Conservation (phyloP, 2,888 invertebrate genomes). For the Hydropsyche betteni region DNA sequence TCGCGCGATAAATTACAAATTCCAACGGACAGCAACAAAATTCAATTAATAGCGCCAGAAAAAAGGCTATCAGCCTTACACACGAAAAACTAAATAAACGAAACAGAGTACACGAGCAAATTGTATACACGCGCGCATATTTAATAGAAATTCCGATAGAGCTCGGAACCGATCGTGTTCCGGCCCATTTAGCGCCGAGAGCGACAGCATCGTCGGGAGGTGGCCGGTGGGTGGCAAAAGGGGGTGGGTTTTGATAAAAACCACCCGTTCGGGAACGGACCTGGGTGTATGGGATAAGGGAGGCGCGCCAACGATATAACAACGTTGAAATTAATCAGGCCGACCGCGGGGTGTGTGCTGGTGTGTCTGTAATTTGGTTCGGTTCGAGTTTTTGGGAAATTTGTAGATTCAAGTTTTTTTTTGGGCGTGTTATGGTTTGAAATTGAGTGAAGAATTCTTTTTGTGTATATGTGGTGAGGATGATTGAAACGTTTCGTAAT, state of each 20-base stretch:
- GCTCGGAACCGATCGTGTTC: conserved; percentile 39
- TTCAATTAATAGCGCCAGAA: background rate
- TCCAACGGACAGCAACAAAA: background rate
- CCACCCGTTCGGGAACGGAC: too few relatives aligned
- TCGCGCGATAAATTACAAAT: conserved; percentile 12
- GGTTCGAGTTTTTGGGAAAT: too few relatives aligned
- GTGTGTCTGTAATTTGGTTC: too few relatives aligned
- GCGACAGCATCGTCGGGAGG: conserved; percentile 25
- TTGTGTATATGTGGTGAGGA: too few relatives aligned
- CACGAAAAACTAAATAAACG: background rate
- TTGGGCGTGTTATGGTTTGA: too few relatives aligned
- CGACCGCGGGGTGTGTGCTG: too few relatives aligned
- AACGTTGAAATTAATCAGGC: conserved; percentile 17
- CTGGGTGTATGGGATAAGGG: too few relatives aligned
- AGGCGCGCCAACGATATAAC: conserved; percentile 19
- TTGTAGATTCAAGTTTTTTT: too few relatives aligned
- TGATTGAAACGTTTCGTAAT: too few relatives aligned
- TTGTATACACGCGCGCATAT: conserved; percentile 12
- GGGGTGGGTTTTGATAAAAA: too few relatives aligned
- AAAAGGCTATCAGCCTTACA: background rate
- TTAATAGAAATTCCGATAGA: conserved; percentile 35
- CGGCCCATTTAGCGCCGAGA: conserved; percentile 38
- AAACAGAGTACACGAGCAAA: background rate
- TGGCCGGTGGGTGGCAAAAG: too few relatives aligned
- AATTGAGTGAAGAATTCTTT: too few relatives aligned